Conservation (phyloP, 2,888 invertebrate genomes). For the Fabriciana adippe region DNA sequence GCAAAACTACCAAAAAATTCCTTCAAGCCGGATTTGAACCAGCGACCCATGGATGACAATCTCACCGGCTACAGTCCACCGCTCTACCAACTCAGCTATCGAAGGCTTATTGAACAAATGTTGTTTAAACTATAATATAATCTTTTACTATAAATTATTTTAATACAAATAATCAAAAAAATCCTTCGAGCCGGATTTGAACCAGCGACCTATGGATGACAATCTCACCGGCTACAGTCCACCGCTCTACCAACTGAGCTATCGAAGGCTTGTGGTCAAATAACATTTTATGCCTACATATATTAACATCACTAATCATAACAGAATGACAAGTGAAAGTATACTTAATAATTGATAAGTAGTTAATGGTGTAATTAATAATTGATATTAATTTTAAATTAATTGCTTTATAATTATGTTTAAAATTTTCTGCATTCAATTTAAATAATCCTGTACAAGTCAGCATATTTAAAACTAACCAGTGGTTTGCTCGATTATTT, state of each 20-base stretch:
- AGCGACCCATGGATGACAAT: conserved; percentile 82
- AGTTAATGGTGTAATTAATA: too few relatives aligned
- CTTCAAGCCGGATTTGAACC: conserved; percentile 85
- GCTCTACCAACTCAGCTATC: conserved; percentile 84
- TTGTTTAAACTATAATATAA: too few relatives aligned
- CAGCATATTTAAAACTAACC: too few relatives aligned
- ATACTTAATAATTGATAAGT: too few relatives aligned
- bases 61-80: conserved; percentile 75
- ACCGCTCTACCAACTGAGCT: conserved; percentile 83
- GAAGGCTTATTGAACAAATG: too few relatives aligned
- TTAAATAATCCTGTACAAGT: too few relatives aligned
- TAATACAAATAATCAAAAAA: conserved; percentile 30
- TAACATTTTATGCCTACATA: neutral
- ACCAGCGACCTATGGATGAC: conserved; percentile 84
- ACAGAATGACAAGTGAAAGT: neutral
- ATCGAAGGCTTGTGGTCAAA: conserved; percentile 65
- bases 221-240: conserved; percentile 70
- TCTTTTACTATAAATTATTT: too few relatives aligned
- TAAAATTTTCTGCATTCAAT: too few relatives aligned
- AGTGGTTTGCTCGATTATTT: too few relatives aligned
- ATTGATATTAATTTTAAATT: too few relatives aligned
- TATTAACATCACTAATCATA: neutral
- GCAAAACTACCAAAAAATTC: conserved; percentile 50
- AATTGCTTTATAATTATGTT: too few relatives aligned
- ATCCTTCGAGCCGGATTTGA: conserved; percentile 80